Evolutionary conservation across 2,113 vertebrate genomes (phyloP), one percentile per base, ranked within the genome.

Genomic region (Lota lota): DNA sequence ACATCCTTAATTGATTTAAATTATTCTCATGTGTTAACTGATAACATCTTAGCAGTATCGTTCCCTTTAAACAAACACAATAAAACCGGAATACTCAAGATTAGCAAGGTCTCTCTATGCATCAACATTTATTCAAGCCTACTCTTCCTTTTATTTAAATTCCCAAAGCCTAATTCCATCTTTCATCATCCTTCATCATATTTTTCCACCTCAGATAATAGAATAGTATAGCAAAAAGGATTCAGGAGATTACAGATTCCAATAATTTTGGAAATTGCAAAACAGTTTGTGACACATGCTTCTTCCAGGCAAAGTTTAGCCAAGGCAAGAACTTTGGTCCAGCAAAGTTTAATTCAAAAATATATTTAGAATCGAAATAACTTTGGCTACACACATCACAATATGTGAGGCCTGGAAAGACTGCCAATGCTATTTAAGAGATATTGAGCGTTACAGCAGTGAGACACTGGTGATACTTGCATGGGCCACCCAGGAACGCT

Each of bases 401-500:
- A 22, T 1, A 60, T 72, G 63, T 57, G 73, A 64, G 66, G 74
- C 70, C 57, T 40, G 17, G 63, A 59, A 60, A 62, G 11, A 57
- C 73, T 85, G 84, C 78, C 87, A 64, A 6, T 63, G 61, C 70
- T 69, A 67, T 79, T 85, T 77, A 82, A 73, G 64, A 53, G 33
- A 67, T 61, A 66, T 59, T 68, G 53, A 75, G 28, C 64, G 73
- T 63, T 61, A 68, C 19, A 6, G n/a, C 60, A 69, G 69, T n/a
- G 11, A 22, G 66, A 85, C 65, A 51, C 64, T 74, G 53, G 77
- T 18, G 16, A 56, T n/a, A 80, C 77, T 82, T 73, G 78, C 75
- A 83, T 77, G 66, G 85, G 82, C 87, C 89, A 90, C 85, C 80
- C 86, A 87, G 79, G 88, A 88, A 79, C 63, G 82, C 85, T 86